These are phyloP conservation scores for Trachythela sp. DNA, from an alignment of 64 coral and sea anemone genomes.

Conservation along the genomic window DNA sequence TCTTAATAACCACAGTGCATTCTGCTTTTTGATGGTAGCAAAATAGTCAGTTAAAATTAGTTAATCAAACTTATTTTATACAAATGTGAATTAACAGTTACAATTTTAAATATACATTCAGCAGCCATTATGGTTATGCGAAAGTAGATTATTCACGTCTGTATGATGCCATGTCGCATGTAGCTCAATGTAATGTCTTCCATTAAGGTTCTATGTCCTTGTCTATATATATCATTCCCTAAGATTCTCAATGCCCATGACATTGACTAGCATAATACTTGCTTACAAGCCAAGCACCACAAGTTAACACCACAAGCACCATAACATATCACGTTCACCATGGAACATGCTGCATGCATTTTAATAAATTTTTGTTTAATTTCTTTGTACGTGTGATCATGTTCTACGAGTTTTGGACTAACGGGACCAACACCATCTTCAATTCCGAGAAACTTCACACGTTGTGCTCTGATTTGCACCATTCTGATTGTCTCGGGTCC, in stretches of 20 bases:
- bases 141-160: too few species aligned
- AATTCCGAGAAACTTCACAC: conserved; percentile 1
- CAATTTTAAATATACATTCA: too few species aligned
- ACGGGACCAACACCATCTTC: neutral
- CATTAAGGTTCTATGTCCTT: neutral
- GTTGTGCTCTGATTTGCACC: neutral
- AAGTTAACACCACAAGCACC: conserved; percentile 8
- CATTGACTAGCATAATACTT: neutral
- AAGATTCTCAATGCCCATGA: too few species aligned
- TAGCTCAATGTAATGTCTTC: too few species aligned
- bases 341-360: neutral
- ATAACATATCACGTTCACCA: neutral
- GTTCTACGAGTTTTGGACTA: neutral
- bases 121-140: too few species aligned
- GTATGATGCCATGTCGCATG: too few species aligned
- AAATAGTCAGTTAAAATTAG: too few species aligned
- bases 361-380: neutral
- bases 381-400: neutral
- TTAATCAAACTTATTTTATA: too few species aligned
- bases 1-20: too few species aligned
- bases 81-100: too few species aligned
- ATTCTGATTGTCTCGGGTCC: neutral
- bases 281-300: conserved; percentile 3
- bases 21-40: too few species aligned
- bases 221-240: too few species aligned